phyloP scores from a whole-genome alignment of 2,888 invertebrate species.

The Apodemia duryi region DNA sequence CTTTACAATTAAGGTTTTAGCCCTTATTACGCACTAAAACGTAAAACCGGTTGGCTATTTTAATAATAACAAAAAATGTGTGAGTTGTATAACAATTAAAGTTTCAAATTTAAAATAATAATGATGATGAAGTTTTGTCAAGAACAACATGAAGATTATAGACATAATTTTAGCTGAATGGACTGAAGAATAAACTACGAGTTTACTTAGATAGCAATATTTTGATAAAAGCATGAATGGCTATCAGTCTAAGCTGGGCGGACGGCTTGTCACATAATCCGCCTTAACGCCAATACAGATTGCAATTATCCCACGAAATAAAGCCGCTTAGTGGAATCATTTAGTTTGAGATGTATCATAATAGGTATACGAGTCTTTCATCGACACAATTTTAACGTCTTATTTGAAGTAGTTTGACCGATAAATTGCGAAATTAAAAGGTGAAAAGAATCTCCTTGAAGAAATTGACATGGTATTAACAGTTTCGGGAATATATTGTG shows the following conservation, averaged over 20 bases:
- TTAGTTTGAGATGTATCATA: neutral
- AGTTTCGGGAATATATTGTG: neutral
- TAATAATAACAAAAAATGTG: too few species aligned
- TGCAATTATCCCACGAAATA: slow-evolving; percentile 50
- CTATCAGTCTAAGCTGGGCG: neutral
- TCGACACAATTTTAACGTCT: slow-evolving; percentile 29
- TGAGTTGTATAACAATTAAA: too few species aligned
- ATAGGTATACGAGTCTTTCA: slow-evolving; percentile 1
- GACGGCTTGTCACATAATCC: slow-evolving; percentile 1
- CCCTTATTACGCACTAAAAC: too few species aligned
- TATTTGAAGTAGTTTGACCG: slow-evolving; percentile 55
- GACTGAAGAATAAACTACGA: too few species aligned
- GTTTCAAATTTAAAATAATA: too few species aligned
- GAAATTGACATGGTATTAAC: neutral
- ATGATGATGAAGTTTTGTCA: too few species aligned
- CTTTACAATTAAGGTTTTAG: too few species aligned
- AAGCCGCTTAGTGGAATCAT: slow-evolving; percentile 12
- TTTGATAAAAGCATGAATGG: neutral
- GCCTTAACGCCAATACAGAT: slow-evolving; percentile 25
- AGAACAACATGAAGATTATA: too few species aligned
- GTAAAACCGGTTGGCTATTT: too few species aligned
- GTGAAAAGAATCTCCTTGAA: slow-evolving; percentile 25
- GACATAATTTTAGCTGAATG: too few species aligned
- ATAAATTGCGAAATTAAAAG: slow-evolving; percentile 50
- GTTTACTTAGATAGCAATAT: too few species aligned